Percentiles rank a stretch among this genome's conserved stretches.
phyloP scores from a whole-genome alignment of 1,140 invertebrate species.

The Pogonomyrmex californicus region DNA sequence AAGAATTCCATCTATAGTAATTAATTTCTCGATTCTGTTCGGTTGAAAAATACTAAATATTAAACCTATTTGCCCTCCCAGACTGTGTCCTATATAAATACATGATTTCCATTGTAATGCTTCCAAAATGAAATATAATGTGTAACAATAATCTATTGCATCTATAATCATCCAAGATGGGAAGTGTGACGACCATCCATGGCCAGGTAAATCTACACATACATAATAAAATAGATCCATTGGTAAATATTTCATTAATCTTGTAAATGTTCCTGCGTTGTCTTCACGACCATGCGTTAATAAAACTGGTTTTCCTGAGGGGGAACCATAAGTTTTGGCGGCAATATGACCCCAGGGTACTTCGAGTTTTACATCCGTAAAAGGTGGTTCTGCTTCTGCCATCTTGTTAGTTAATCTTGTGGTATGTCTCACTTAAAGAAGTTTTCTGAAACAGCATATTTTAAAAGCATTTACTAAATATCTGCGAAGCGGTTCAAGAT shows the following conservation, averaged over 20 bases:
- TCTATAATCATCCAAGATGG: conserved; percentile 86
- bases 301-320: conserved; percentile 86
- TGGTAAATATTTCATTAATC: conserved; percentile 88
- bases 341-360: conserved; percentile 84
- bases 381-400: conserved; percentile 13
- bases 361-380: conserved; percentile 67
- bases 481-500: background rate
- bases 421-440: background rate
- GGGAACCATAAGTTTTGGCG: conserved; percentile 90
- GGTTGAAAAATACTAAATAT: conserved; percentile 87
- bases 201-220: conserved; percentile 90
- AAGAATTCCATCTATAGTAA: conserved; percentile 87
- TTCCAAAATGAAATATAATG: conserved; percentile 87
- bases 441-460: conserved; percentile 7
- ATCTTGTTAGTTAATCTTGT: background rate
- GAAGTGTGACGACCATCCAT: conserved; percentile 90
- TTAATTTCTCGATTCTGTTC: conserved; percentile 85
- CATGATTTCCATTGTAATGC: conserved; percentile 88
- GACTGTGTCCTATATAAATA: conserved; percentile 88
- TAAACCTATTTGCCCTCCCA: conserved; percentile 87
- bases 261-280: conserved; percentile 90
- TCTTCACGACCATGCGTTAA: conserved; percentile 89
- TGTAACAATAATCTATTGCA: conserved; percentile 85
- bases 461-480: background rate
- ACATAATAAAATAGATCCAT: conserved; percentile 88